A percentile compares a stretch with the other conserved stretches of the same genome.
Conservation (phyloP, 1,140 invertebrate species). For the Zaprionus camerounensis region DNA sequence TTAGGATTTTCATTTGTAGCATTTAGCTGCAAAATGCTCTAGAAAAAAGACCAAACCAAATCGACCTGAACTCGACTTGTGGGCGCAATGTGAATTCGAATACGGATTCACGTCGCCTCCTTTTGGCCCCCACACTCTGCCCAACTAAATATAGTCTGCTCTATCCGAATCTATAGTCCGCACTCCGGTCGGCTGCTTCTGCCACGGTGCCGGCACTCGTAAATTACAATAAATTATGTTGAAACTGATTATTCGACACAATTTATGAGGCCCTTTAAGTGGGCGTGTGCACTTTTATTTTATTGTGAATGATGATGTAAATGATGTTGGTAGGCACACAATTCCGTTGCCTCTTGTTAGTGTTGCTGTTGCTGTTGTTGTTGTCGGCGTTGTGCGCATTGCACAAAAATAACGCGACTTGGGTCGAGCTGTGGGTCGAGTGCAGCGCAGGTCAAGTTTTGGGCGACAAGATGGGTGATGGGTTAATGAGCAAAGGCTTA, state of each 20-base stretch:
- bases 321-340: slow-evolving; percentile 74
- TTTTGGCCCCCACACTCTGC: slow-evolving; percentile 8
- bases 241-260: slow-evolving; percentile 82
- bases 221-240: slow-evolving; percentile 83
- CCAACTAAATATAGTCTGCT: slow-evolving; percentile 9
- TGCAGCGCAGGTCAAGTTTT: slow-evolving; percentile 72
- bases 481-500: slow-evolving; percentile 63
- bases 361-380: slow-evolving; percentile 6
- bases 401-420: slow-evolving; percentile 30
- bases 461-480: slow-evolving; percentile 60
- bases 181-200: slow-evolving; percentile 33
- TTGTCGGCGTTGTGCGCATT: slow-evolving; percentile 10
- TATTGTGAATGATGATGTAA: slow-evolving; percentile 83
- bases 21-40: slow-evolving; percentile 70
- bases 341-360: slow-evolving; percentile 32
- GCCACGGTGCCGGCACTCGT: slow-evolving; percentile 76
- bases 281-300: slow-evolving; percentile 82
- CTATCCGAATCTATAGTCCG: not conserved
- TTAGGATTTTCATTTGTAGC: slow-evolving; percentile 83
- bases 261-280: slow-evolving; percentile 82
- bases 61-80: slow-evolving; percentile 55
- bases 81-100: slow-evolving; percentile 59
- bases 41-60: slow-evolving; percentile 50
- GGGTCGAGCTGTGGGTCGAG: slow-evolving; percentile 47
- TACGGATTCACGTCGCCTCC: slow-evolving; percentile 24